phyloP scores from a whole-genome alignment of 2,797 vertebrate genomes.

The Saxicola maurus region DNA sequence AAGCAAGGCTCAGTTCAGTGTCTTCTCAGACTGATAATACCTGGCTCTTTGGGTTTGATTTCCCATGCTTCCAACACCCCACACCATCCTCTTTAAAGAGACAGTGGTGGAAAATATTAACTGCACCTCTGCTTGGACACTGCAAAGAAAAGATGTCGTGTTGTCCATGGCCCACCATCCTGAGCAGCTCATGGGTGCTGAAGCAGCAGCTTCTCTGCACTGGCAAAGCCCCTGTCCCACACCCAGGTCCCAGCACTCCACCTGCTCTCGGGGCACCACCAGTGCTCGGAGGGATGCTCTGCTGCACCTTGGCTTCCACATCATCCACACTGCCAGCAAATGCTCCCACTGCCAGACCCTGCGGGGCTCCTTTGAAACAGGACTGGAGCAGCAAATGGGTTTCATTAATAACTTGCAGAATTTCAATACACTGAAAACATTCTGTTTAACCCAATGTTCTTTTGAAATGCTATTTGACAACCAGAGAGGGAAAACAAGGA shows the following conservation, averaged over 20 bases:
- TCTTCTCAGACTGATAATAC: accelerated
- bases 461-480: neutral
- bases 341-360: accelerated
- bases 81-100: too few relatives aligned
- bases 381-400: neutral
- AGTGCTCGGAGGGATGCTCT: accelerated
- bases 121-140: neutral
- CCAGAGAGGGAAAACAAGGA: neutral
- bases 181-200: neutral
- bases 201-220: neutral
- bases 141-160: accelerated
- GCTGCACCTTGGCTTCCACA: neutral
- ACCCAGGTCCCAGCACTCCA: accelerated
- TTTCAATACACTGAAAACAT: neutral
- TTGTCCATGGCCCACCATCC: accelerated
- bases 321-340: neutral
- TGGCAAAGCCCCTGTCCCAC: accelerated
- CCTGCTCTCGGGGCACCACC: accelerated
- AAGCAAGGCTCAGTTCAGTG: accelerated
- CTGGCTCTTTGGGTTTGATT: neutral
- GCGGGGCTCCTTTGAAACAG: neutral
- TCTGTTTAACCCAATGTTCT: neutral
- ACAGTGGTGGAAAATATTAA: accelerated
- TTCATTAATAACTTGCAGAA: neutral
- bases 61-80: accelerated